Percentiles rank a stretch among this genome's conserved stretches.
Conservation (phyloP, 2,113 vertebrate genomes). For the Syrmaticus mikado region DNA sequence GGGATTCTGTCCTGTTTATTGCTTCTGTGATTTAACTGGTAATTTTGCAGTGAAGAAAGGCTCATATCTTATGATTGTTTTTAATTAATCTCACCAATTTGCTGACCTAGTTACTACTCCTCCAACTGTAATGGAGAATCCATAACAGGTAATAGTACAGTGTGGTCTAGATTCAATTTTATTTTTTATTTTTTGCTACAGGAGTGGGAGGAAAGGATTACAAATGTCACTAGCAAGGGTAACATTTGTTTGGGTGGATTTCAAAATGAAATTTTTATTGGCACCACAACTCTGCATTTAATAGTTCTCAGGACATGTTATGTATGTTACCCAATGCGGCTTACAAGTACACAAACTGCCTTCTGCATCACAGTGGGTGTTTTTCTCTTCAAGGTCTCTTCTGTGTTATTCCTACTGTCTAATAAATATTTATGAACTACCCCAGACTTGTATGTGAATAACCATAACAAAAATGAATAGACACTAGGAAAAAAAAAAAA, state of each 20-base stretch:
- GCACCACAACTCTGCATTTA: not conserved
- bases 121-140: not conserved
- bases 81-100: conserved; percentile 50
- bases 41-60: conserved; percentile 2
- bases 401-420: not conserved
- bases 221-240: not conserved
- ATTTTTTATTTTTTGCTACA: not conserved
- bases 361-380: not conserved
- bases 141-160: conserved; percentile 18
- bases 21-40: not conserved
- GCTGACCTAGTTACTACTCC: conserved; percentile 38
- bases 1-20: not conserved
- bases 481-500: not conserved
- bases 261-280: not conserved
- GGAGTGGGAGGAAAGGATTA: not conserved
- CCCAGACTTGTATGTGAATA: not conserved
- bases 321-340: not conserved
- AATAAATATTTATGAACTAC: not conserved
- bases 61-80: conserved; percentile 7
- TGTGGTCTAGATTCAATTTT: conserved; percentile 35
- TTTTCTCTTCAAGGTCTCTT: not conserved
- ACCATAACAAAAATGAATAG: not conserved
- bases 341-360: not conserved
- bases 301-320: not conserved
- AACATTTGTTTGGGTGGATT: not conserved